Conservation (phyloP, 2,888 invertebrate genomes). For the Lasioglossum villosulum region DNA sequence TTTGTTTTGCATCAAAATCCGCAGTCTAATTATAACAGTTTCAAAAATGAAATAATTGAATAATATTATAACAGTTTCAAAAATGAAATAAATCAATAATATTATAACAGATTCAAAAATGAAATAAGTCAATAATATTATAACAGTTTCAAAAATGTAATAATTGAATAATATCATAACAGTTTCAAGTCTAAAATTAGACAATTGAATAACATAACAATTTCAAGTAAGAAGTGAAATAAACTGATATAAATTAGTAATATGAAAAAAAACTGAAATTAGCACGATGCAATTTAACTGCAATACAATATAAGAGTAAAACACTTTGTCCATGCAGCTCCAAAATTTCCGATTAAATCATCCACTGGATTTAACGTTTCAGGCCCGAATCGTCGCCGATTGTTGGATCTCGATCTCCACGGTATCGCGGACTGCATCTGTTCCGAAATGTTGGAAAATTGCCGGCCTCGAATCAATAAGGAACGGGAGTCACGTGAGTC, state of each 20-base stretch:
- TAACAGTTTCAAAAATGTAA: too few relatives aligned
- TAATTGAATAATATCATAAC: too few relatives aligned
- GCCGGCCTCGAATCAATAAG: conserved; percentile 76
- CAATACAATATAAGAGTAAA: background rate
- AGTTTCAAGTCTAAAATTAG: too few relatives aligned
- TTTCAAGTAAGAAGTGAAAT: background rate
- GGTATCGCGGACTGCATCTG: conserved; percentile 74
- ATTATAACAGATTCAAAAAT: too few relatives aligned
- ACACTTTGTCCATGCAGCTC: too few relatives aligned
- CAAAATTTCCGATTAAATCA: background rate
- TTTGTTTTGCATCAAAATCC: too few relatives aligned
- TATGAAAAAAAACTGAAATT: background rate
- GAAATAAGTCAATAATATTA: too few relatives aligned
- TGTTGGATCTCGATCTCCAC: conserved; percentile 27
- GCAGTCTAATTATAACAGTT: too few relatives aligned
- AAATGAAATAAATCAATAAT: too few relatives aligned
- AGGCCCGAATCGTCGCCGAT: conserved; percentile 61
- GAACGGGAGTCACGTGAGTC: conserved; percentile 72
- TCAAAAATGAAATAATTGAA: too few relatives aligned
- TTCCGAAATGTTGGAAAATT: conserved; percentile 76
- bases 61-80: too few relatives aligned
- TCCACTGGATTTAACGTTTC: conserved; percentile 48
- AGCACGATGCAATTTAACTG: background rate
- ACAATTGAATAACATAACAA: too few relatives aligned
- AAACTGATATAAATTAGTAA: background rate